Conservation (phyloP, 1,140 invertebrate genomes). For the Scaptomyza pallida region DNA sequence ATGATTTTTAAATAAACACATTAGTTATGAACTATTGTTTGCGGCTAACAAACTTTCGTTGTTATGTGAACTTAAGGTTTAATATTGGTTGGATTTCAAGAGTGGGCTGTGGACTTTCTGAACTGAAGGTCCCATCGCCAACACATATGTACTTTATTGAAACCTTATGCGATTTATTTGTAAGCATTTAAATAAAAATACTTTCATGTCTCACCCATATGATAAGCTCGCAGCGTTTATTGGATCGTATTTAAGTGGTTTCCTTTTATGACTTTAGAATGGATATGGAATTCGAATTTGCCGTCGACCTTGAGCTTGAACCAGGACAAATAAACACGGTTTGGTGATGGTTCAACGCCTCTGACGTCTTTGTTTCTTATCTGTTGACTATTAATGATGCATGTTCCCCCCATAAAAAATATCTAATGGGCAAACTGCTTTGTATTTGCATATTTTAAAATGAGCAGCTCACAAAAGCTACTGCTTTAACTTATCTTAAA, state of each 20-base stretch:
- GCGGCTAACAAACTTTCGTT: slow-evolving; percentile 35
- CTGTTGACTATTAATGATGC: slow-evolving; percentile 10
- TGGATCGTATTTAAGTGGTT: slow-evolving; percentile 30
- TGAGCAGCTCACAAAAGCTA: slow-evolving; percentile 14
- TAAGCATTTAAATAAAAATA: too few species aligned
- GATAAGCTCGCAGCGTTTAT: slow-evolving; percentile 36
- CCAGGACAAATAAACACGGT: slow-evolving; percentile 32
- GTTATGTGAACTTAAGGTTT: slow-evolving; percentile 7
- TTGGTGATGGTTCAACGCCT: background rate
- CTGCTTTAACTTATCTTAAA: slow-evolving; percentile 41
- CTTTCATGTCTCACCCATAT: too few species aligned
- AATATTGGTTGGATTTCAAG: slow-evolving; percentile 28
- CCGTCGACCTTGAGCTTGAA: slow-evolving; percentile 39
- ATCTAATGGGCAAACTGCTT: slow-evolving; percentile 2
- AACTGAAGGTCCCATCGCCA: slow-evolving; percentile 17
- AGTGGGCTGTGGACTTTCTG: slow-evolving; percentile 1
- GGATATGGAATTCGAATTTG: background rate
- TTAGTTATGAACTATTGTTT: slow-evolving; percentile 41
- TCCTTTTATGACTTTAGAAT: slow-evolving; percentile 46
- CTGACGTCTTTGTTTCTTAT: slow-evolving; percentile 23
- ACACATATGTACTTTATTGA: too few species aligned
- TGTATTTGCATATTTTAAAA: slow-evolving; percentile 32
- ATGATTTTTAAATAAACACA: slow-evolving; percentile 67
- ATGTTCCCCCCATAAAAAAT: background rate
- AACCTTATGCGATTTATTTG: slow-evolving; percentile 33